phyloP scores from a whole-genome alignment of 2,113 vertebrate species.

The Phalacrocorax carbo region DNA sequence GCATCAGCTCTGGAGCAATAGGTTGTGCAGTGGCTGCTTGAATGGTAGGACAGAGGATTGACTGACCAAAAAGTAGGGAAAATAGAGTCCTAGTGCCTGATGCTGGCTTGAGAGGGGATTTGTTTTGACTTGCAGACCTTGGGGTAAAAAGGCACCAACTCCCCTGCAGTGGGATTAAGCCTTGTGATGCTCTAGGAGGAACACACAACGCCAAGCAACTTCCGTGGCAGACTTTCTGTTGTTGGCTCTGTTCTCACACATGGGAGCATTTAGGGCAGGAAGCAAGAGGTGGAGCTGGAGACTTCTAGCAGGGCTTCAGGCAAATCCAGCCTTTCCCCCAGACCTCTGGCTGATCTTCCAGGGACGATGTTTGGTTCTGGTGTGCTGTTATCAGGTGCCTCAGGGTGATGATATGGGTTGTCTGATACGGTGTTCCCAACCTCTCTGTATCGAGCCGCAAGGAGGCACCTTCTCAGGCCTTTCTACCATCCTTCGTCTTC shows the following conservation, averaged over 20 bases:
- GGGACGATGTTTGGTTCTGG: background rate
- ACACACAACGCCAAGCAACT: background rate
- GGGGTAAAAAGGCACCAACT: background rate
- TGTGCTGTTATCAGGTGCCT: background rate
- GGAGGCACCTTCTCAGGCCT: background rate
- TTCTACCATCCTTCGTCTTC: background rate
- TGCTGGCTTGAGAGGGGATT: background rate
- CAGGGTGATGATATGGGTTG: background rate
- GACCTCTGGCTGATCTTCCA: background rate
- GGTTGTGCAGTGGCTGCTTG: background rate
- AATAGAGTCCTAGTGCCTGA: background rate
- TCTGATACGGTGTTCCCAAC: background rate
- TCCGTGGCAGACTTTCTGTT: background rate
- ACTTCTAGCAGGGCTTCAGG: background rate
- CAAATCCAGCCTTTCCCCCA: background rate
- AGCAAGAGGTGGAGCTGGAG: background rate
- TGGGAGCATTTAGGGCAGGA: background rate
- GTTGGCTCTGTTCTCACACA: fast-evolving
- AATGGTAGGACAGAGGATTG: background rate
- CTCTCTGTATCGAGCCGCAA: background rate
- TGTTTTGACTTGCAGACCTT: background rate
- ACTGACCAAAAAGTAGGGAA: background rate
- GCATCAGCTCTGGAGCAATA: background rate
- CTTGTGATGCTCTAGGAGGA: background rate
- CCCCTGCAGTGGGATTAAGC: background rate